These are phyloP conservation scores for Gadus macrocephalus DNA, from an alignment of 2,113 vertebrate genomes.

Conservation along the genomic window DNA sequence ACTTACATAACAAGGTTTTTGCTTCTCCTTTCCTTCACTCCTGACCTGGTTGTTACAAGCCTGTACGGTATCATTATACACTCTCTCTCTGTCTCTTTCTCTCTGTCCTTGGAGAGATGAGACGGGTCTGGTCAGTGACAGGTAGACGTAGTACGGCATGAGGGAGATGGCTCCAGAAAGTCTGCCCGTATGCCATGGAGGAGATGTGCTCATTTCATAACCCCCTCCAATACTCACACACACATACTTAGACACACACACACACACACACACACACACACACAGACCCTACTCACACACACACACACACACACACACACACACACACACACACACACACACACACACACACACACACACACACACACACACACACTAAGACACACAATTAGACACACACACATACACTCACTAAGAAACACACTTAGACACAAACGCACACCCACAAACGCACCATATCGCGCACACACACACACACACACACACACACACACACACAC, in stretches of 20 bases:
- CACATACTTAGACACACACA: constrained; percentile 1
- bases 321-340: background rate
- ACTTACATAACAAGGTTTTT: no score
- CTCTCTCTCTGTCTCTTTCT: constrained; percentile 17
- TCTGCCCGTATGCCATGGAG: constrained; percentile 58
- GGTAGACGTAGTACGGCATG: constrained; percentile 52
- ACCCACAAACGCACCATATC: background rate
- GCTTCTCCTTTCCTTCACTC: background rate
- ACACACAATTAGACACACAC: background rate
- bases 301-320: constrained; percentile 6
- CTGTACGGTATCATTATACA: background rate
- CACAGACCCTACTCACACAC: background rate
- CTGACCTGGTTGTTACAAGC: background rate
- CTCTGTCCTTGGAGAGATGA: constrained; percentile 29
- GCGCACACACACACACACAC: background rate
- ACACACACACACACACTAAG: background rate
- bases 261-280: constrained; percentile 2
- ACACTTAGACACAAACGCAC: constrained; percentile 6
- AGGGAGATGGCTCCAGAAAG: constrained; percentile 64
- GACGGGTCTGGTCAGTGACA: constrained; percentile 52
- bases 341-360: background rate
- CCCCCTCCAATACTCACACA: constrained; percentile 11
- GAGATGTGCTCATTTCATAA: constrained; percentile 7
- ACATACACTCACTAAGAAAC: constrained; percentile 13
- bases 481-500: background rate